A percentile compares a stretch with the other conserved stretches of the same genome.
Conservation (phyloP, 2,113 vertebrate species). For the Mystacornis crossleyi region DNA sequence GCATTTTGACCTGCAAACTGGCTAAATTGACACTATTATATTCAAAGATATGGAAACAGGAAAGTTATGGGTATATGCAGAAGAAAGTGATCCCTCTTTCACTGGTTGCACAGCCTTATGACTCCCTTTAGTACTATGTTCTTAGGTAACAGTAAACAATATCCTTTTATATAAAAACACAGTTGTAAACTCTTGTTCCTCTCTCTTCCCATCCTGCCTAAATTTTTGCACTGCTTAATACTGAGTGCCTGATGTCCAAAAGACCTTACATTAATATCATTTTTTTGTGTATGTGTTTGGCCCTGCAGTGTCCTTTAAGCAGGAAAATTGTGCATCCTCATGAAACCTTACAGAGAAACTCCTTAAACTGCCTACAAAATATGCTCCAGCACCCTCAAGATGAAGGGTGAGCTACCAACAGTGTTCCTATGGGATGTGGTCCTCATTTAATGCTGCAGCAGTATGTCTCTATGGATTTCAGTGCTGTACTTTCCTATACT, state of each 20-base stretch:
- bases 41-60: background rate
- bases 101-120: background rate
- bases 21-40: background rate
- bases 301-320: background rate
- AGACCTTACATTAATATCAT: background rate
- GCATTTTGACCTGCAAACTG: background rate
- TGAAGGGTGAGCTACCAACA: background rate
- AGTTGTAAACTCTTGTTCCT: background rate
- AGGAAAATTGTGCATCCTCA: background rate
- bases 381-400: background rate
- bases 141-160: background rate
- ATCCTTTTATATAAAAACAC: background rate
- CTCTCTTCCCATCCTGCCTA: background rate
- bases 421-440: background rate
- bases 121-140: background rate
- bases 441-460: background rate
- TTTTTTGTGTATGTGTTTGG: background rate
- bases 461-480: background rate
- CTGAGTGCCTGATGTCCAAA: background rate
- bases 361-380: background rate
- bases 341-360: background rate
- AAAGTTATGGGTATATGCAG: background rate
- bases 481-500: background rate
- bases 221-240: background rate
- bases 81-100: background rate